Base-by-base conservation (phyloP, 2,888 invertebrate species). In the Petrophora chlorosata region DNA sequence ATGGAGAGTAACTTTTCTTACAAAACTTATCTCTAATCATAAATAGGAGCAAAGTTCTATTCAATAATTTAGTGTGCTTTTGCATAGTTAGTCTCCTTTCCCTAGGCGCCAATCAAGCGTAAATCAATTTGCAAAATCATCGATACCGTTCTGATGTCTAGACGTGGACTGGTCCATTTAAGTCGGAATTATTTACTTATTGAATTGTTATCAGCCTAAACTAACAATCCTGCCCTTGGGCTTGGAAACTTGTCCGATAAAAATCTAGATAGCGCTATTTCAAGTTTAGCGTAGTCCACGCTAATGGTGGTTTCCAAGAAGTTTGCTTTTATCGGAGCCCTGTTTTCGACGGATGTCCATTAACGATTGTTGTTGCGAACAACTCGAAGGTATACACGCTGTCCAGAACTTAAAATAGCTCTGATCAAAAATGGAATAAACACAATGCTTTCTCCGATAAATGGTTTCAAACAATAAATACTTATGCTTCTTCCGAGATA, bases 291-390 rank as follows among this genome's bases (percentile, higher is more conserved):
- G 52, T 45, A 51, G 48, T 44, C 34, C 8, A 39, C 53, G 53
- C 53, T 58, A 44, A 26, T 44, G 60, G 46, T 59, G 57, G 56
- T 61, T 76, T 73, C 73, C 51, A 53, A 71, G 79, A 73, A 77
- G 53, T 59, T 52, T 58, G 62, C 59, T 60, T 72, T 68, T 63
- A 72, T 65, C 62, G 63, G 52, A 56, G 59, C 39, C 45, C 56
- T 46, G 54, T 44, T 53, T 54, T 61, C 60, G 63, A 51, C 75
- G 77, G 78, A 79, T 78, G 65, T 73, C 72, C 71, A 76, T 78
- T 78, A 73, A 70, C 70, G 64, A 65, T 68, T 76, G 77, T 76
- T 79, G 63, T 70, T 76, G 72, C 67, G 39, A 75, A 69, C 63
- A 64, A 63, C 69, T 72, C 73, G 70, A 76, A 72, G 73, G 67